These are phyloP conservation scores for Sabellastarte sp. DNA, from an alignment of 2,888 invertebrate genomes.

Conservation along the genomic window DNA sequence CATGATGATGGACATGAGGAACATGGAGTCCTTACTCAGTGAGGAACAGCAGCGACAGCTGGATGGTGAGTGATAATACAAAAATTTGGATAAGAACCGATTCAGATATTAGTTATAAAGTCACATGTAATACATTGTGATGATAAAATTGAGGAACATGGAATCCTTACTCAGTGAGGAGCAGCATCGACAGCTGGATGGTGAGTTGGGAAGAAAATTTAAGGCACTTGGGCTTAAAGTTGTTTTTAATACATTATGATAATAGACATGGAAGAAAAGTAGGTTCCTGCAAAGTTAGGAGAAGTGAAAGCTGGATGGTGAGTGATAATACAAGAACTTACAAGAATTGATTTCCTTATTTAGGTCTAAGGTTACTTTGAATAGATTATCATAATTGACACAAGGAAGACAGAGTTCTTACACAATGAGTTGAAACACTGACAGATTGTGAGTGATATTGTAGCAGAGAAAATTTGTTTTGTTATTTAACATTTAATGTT, in stretches of 20 bases:
- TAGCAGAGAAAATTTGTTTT: no score
- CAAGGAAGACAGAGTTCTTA: conserved; percentile 59
- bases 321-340: no score
- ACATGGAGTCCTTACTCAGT: conserved; percentile 60
- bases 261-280: conserved; percentile 60
- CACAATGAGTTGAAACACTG: conserved; percentile 60
- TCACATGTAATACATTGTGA: no score
- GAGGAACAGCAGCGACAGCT: conserved; percentile 60
- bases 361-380: no score
- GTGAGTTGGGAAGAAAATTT: no score
- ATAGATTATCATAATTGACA: conserved; percentile 61
- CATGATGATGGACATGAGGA: conserved; percentile 60
- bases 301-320: conserved; percentile 58
- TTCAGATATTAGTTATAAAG: no score
- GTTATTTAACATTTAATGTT: no score
- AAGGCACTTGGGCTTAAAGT: no score
- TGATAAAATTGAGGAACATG: conserved; percentile 60
- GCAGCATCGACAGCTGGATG: conserved; percentile 59
- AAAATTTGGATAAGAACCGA: no score
- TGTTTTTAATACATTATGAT: no score
- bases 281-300: conserved; percentile 59
- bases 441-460: conserved; percentile 57
- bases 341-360: no score
- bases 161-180: conserved; percentile 59
- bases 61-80: conserved; percentile 48